Conservation (phyloP, 1,140 invertebrate genomes). For the Bombus haemorrhoidalis region DNA sequence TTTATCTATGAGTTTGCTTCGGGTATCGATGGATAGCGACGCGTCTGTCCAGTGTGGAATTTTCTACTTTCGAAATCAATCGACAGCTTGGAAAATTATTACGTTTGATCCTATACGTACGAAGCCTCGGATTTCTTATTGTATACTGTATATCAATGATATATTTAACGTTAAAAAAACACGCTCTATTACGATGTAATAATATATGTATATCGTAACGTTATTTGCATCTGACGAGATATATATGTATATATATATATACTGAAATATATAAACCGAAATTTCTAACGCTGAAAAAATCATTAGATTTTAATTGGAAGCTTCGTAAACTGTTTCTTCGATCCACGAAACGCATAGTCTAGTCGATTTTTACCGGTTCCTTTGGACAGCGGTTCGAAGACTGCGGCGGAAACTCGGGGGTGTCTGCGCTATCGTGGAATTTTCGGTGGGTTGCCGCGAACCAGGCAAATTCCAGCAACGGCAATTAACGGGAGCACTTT, state of each 20-base stretch:
- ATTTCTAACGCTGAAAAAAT: no score
- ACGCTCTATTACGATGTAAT: neutral
- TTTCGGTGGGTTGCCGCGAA: slow-evolving; percentile 47
- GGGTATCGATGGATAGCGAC: neutral
- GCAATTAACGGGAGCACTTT: slow-evolving; percentile 69
- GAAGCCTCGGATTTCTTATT: neutral
- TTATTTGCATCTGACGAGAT: neutral
- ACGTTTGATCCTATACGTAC: no score
- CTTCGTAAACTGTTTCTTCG: neutral
- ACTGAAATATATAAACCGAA: no score
- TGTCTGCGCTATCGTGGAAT: slow-evolving; percentile 43
- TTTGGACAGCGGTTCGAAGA: neutral
- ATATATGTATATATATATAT: no score
- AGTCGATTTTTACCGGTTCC: neutral
- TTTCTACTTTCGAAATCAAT: neutral
- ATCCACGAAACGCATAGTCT: neutral
- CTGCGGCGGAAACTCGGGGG: neutral
- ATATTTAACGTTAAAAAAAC: neutral
- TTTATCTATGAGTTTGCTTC: no score
- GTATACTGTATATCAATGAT: neutral
- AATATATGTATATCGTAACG: neutral
- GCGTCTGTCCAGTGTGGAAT: neutral
- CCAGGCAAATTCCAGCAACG: slow-evolving; percentile 56
- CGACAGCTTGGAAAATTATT: no score
- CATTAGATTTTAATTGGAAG: neutral